These are phyloP conservation scores for Rhinogobius similis DNA, from an alignment of 2,113 vertebrate genomes.

Conservation along the genomic window DNA sequence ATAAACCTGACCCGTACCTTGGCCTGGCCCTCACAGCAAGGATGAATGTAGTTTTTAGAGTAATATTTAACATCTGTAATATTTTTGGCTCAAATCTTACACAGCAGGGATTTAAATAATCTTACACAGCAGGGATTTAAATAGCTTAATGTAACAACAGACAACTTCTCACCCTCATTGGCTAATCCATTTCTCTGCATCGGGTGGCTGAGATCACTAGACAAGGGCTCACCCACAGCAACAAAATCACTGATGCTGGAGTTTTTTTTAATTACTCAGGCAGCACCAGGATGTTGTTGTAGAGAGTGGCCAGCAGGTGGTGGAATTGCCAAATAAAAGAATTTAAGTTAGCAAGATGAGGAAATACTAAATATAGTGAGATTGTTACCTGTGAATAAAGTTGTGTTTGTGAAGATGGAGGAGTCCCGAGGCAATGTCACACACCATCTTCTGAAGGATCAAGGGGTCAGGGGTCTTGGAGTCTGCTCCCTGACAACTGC, in stretches of 20 bases:
- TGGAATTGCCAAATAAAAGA: constrained; percentile 10
- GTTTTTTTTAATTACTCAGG: constrained; percentile 86
- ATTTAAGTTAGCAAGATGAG: neutral
- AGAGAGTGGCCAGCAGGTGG: constrained; percentile 72
- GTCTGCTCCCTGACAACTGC: constrained; percentile 85
- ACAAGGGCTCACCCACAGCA: constrained; percentile 84
- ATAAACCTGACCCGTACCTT: too few species aligned
- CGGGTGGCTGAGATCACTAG: constrained; percentile 9
- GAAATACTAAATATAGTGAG: neutral
- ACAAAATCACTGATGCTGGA: constrained; percentile 99
- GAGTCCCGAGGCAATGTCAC: constrained; percentile 91
- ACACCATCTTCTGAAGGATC: constrained; percentile 93
- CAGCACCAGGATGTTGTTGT: constrained; percentile 99
- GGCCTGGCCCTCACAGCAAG: too few species aligned
- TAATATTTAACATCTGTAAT: too few species aligned
- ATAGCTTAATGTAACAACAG: neutral
- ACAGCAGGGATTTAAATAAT: too few species aligned
- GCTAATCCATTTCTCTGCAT: constrained; percentile 8
- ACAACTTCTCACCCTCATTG: constrained; percentile 16
- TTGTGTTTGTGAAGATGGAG: constrained; percentile 92
- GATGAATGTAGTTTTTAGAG: too few species aligned
- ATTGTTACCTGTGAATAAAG: constrained; percentile 91
- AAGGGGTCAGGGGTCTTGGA: constrained; percentile 85
- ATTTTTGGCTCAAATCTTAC: too few species aligned
- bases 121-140: neutral